Conservation (phyloP, 64 coral and sea anemone genomes). For the Actinia tenebrosa region DNA sequence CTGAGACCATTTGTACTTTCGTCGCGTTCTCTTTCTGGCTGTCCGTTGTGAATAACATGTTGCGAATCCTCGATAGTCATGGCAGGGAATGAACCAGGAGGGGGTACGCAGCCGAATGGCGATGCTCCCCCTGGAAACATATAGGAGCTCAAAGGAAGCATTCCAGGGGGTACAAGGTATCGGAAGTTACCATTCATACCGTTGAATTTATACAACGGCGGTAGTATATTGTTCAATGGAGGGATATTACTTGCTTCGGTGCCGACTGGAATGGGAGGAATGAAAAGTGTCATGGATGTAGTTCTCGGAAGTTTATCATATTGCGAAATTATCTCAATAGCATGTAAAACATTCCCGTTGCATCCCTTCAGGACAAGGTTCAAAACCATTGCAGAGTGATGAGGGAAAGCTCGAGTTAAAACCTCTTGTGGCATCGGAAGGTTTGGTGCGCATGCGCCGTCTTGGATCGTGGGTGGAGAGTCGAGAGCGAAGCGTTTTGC, state of each 20-base stretch:
- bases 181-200: conserved; percentile 71
- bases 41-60: neutral
- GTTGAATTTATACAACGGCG: conserved; percentile 64
- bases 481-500: conserved; percentile 15
- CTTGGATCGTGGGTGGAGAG: conserved; percentile 36
- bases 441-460: conserved; percentile 3
- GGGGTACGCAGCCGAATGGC: conserved; percentile 18
- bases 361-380: conserved; percentile 88
- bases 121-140: conserved; percentile 34
- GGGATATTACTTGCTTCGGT: conserved; percentile 3
- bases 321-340: conserved; percentile 88
- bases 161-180: conserved; percentile 64
- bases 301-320: conserved; percentile 44
- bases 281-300: conserved; percentile 10
- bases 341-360: conserved; percentile 87
- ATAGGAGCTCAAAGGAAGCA: conserved; percentile 68
- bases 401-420: conserved; percentile 64
- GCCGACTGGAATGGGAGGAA: neutral
- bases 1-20: neutral
- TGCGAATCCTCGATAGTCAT: neutral
- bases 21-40: neutral
- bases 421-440: conserved; percentile 62
- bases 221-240: conserved; percentile 14
- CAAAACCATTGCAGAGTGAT: conserved; percentile 46
- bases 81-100: neutral